Evolutionary conservation across 2,113 vertebrate species (phyloP).

Genomic region (Oryzias woworae): DNA sequence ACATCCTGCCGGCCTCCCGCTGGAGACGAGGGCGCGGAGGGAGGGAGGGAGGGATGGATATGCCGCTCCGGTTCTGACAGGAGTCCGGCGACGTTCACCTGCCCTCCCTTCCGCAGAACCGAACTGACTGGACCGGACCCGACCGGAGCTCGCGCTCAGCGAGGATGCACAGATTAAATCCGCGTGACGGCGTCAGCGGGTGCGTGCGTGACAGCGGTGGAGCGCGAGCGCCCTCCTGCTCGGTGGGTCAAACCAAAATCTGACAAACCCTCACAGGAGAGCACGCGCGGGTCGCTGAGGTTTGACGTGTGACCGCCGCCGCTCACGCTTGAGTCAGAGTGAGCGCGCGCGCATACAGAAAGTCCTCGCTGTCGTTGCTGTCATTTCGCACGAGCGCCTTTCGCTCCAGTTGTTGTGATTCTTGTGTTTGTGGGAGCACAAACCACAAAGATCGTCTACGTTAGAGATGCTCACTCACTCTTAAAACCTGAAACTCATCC

Average conservation of each 20-base stretch:
- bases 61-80: slow-evolving; percentile 38
- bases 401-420: slow-evolving; percentile 67
- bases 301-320: slow-evolving; percentile 48
- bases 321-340: slow-evolving; percentile 34
- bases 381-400: slow-evolving; percentile 63
- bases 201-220: slow-evolving; percentile 47
- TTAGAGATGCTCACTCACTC: background rate
- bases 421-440: slow-evolving; percentile 14
- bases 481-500: too few relatives aligned
- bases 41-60: slow-evolving; percentile 34
- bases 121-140: slow-evolving; percentile 9
- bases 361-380: slow-evolving; percentile 28
- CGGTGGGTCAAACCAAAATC: slow-evolving; percentile 43
- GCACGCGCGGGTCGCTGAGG: slow-evolving; percentile 20
- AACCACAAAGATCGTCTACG: slow-evolving; percentile 27
- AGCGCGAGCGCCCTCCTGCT: slow-evolving; percentile 60
- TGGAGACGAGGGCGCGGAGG: slow-evolving; percentile 55
- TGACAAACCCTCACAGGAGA: slow-evolving; percentile 43
- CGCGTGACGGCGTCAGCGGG: slow-evolving; percentile 61
- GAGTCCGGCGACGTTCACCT: slow-evolving; percentile 30
- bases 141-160: slow-evolving; percentile 28
- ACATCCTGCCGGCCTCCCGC: slow-evolving; percentile 72
- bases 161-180: slow-evolving; percentile 46
- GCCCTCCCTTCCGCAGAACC: slow-evolving; percentile 1
- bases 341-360: background rate